A percentile compares a stretch with the other conserved stretches of the same genome.
phyloP scores from a whole-genome alignment of 2,888 invertebrate genomes.

The Nyleta sp. region DNA sequence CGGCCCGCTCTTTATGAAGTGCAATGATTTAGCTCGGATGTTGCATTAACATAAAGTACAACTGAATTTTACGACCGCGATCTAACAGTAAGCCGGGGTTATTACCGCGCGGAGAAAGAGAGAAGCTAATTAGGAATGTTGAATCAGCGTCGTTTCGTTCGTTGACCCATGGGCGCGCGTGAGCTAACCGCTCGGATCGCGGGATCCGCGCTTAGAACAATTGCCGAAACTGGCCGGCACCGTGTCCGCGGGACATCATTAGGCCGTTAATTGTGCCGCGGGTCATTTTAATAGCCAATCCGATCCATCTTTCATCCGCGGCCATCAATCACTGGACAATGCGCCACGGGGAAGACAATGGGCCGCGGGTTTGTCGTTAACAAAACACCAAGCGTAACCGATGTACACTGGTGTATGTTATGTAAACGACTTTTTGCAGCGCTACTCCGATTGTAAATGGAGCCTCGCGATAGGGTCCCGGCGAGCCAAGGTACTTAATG shows the following conservation, averaged over 20 bases:
- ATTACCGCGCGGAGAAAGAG: constrained; percentile 39
- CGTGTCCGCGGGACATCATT: constrained; percentile 75
- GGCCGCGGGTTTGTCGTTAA: constrained; percentile 31
- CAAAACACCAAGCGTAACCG: constrained; percentile 67
- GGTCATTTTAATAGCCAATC: constrained; percentile 39
- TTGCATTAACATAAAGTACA: constrained; percentile 58
- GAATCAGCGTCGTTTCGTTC: constrained; percentile 55
- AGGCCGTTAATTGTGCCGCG: constrained; percentile 70
- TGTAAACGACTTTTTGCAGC: too few relatives aligned
- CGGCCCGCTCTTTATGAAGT: constrained; percentile 36
- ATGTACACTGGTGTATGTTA: not conserved
- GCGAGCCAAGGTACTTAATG: too few relatives aligned
- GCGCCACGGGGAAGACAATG: constrained; percentile 19
- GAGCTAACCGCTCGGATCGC: constrained; percentile 16
- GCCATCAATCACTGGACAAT: constrained; percentile 40
- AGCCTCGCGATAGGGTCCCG: too few relatives aligned
- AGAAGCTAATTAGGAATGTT: constrained; percentile 54
- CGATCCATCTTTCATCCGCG: constrained; percentile 6
- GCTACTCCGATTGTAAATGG: too few relatives aligned
- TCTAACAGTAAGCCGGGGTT: constrained; percentile 54
- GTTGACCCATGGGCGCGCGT: constrained; percentile 30
- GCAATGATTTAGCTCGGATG: constrained; percentile 46
- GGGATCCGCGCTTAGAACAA: constrained; percentile 66
- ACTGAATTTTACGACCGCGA: constrained; percentile 57
- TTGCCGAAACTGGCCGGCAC: constrained; percentile 65